A percentile compares a stretch with the other conserved stretches of the same genome.
Conservation (phyloP, 1,140 invertebrate species). For the Parasteatoda tepidariorum region DNA sequence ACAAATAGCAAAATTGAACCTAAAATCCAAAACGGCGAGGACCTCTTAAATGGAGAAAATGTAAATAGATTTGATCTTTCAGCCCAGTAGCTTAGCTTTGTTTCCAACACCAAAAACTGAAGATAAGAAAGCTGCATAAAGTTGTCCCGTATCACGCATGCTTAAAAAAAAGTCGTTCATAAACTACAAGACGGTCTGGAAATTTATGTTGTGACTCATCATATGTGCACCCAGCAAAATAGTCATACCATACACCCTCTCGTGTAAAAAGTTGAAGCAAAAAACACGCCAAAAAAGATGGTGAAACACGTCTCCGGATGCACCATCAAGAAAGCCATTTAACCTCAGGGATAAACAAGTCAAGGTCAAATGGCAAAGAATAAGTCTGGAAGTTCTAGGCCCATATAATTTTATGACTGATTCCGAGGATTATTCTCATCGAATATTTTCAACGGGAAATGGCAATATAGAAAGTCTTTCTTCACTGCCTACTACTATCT, state of each 20-base stretch:
- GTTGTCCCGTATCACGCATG: background rate
- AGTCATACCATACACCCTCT: background rate
- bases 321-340: slow-evolving; percentile 35
- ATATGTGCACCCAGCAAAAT: background rate
- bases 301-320: slow-evolving; percentile 16
- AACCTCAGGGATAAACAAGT: slow-evolving; percentile 53
- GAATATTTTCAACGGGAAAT: slow-evolving; percentile 46
- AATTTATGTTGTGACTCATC: slow-evolving; percentile 53
- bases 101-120: background rate
- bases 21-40: too few relatives aligned
- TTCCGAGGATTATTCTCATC: slow-evolving; percentile 38
- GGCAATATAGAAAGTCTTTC: slow-evolving; percentile 40
- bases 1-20: too few relatives aligned
- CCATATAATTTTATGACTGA: slow-evolving; percentile 53
- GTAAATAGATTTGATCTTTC: background rate
- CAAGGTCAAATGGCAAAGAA: slow-evolving; percentile 41
- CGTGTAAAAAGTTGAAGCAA: background rate
- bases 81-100: background rate
- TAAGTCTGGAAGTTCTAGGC: slow-evolving; percentile 2
- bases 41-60: too few relatives aligned
- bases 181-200: too few relatives aligned
- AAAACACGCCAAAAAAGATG: background rate
- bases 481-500: background rate
- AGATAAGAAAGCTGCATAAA: background rate
- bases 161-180: background rate